Base-by-base conservation (phyloP, 2,113 vertebrate genomes). In the Stigmatopora argus region DNA sequence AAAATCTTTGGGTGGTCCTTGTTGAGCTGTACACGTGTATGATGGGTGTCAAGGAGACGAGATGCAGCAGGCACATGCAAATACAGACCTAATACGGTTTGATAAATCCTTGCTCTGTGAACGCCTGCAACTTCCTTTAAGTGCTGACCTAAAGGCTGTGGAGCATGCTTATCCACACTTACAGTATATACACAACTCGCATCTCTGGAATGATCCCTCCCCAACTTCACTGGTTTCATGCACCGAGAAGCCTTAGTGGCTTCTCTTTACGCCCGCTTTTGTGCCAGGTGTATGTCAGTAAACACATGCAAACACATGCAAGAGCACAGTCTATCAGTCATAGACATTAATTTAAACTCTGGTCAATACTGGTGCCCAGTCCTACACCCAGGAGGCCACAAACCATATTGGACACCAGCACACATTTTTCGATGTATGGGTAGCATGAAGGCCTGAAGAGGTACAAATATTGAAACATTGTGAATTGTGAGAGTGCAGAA, bases 1-100 rank as follows among this genome's bases (percentile, higher is more conserved):
- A 83, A 82, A 79, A 64, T 2, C 45, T 81, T 78, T 90, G 89
- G 90, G 89, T 91, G 91, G 89, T 88, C 89, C 70, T 60, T 65
- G 46, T 35, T 74, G 34, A 74, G 8, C 63, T n/a, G 62, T 14
- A 64, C 10, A 45, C 48, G 45, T 13, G 51, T n/a, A 66, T 14
- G 26, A 38, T 67, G 41, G 58, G 31, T 46, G 48, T 21, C 19
- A 10, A 26, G 69, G 34, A 62, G 46, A 74, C 21, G 64, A 74
- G 65, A 72, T 21, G 66, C 53, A 67, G 59, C 70, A 81, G 61
- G 70, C 38, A 64, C 12, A 58, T 13, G 9, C 58, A 82, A 77
- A 78, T 48, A 78, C 66, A 78, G 67, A 65, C 70, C 60, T 71
- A 62, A 72, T 71, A 59, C 11, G 49, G 26, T 26, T 17, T 15